Evolutionary conservation across 2,113 vertebrate species (phyloP).

Genomic region (Brachypodius melanocephalos): DNA sequence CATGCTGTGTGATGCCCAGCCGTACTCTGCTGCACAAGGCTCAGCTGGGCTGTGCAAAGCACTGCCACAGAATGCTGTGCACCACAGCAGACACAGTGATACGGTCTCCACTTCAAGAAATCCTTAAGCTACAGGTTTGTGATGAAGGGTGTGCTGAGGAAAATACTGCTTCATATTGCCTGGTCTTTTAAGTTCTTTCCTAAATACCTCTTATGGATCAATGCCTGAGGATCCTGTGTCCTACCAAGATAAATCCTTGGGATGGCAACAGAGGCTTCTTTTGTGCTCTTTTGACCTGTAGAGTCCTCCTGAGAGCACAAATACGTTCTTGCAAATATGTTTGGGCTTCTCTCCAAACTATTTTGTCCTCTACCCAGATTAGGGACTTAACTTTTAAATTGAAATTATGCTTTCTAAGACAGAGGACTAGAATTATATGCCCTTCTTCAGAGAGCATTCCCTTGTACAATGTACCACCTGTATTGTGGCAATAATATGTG

Average conservation of each 20-base stretch:
- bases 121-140: background rate
- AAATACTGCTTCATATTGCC: background rate
- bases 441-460: background rate
- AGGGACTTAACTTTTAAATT: background rate
- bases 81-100: background rate
- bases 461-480: background rate
- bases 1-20: fast-evolving
- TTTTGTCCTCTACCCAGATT: background rate
- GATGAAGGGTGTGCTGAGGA: background rate
- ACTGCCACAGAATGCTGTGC: background rate
- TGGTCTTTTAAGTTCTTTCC: background rate
- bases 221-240: background rate
- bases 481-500: background rate
- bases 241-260: background rate
- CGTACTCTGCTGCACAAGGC: fast-evolving
- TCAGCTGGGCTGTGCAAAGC: background rate
- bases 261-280: background rate
- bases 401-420: background rate
- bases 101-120: background rate
- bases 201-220: background rate
- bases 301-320: background rate
- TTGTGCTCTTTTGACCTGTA: background rate
- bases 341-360: background rate
- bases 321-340: background rate
- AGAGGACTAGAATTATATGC: background rate